A percentile compares a stretch with the other conserved stretches of the same genome.
Conservation (phyloP, 2,888 invertebrate species). For the Sinohyriopsis cumingii region DNA sequence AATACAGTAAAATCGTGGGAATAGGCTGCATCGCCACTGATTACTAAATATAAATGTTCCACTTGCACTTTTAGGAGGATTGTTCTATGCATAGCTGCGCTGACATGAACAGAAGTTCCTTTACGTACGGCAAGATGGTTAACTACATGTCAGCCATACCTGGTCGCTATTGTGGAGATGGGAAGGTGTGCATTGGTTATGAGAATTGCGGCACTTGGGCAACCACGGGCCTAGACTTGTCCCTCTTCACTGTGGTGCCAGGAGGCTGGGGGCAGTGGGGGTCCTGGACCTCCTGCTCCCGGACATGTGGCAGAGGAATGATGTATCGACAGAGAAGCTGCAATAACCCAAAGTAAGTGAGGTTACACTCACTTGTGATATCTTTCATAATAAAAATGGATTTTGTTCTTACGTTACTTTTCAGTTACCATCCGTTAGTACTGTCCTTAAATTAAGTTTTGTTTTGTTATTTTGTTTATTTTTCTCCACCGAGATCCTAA, state of each 20-base stretch:
- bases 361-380: too few species aligned
- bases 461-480: too few species aligned
- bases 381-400: too few species aligned
- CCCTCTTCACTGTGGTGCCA: slow-evolving; percentile 1
- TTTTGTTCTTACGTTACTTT: too few species aligned
- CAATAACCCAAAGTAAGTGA: slow-evolving; percentile 14
- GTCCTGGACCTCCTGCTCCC: slow-evolving; percentile 9
- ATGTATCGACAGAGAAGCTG: slow-evolving; percentile 5
- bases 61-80: slow-evolving; percentile 1
- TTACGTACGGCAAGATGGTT: slow-evolving; percentile 5
- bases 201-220: slow-evolving; percentile 6
- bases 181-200: slow-evolving; percentile 1
- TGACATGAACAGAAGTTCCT: slow-evolving; percentile 6
- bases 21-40: too few species aligned
- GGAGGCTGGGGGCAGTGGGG: slow-evolving; percentile 20
- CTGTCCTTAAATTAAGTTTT: too few species aligned
- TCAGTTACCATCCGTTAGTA: too few species aligned
- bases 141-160: not conserved
- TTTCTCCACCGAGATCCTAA: too few species aligned
- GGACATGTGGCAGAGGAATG: slow-evolving; percentile 12
- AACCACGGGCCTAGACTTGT: slow-evolving; percentile 1
- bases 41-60: not conserved
- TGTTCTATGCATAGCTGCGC: slow-evolving; percentile 8
- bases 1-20: too few species aligned
- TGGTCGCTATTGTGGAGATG: not conserved